Evolutionary conservation across 2,888 invertebrate genomes (phyloP).

Genomic region (Ommatoiulus sabulosus): DNA sequence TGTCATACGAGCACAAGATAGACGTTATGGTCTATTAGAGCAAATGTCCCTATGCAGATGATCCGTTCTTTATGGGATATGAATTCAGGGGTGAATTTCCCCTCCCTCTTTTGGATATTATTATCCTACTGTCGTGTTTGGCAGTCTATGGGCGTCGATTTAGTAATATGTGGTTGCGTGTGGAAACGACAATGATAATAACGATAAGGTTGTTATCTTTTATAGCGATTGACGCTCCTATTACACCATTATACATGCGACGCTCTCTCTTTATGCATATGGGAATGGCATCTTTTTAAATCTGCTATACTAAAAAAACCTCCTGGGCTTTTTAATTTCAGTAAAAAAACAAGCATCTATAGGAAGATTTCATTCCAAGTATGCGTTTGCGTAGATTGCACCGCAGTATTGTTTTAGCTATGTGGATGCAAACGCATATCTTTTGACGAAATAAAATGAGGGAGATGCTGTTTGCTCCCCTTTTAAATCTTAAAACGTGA

Average conservation of each 20-base stretch:
- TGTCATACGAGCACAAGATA: slow-evolving; percentile 40
- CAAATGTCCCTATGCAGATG: slow-evolving; percentile 31
- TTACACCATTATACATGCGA: slow-evolving; percentile 31
- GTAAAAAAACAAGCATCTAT: not conserved
- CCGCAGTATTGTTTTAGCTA: not conserved
- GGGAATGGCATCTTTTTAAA: slow-evolving; percentile 31
- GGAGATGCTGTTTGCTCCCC: not conserved
- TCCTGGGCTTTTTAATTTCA: slow-evolving; percentile 11
- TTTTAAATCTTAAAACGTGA: not conserved
- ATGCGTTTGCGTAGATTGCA: not conserved
- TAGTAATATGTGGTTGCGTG: slow-evolving; percentile 27
- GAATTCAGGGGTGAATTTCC: slow-evolving; percentile 35
- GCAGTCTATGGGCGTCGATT: slow-evolving; percentile 23
- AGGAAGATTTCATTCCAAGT: not conserved
- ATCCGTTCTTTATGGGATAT: slow-evolving; percentile 34
- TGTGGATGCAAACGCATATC: not conserved
- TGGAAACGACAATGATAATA: slow-evolving; percentile 50
- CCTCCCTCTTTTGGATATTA: not conserved
- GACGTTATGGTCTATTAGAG: slow-evolving; percentile 40
- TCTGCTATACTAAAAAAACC: not conserved
- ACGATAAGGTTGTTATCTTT: slow-evolving; percentile 52
- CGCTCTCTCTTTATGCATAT: not conserved
- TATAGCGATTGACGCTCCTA: slow-evolving; percentile 53
- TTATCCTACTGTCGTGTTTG: not conserved
- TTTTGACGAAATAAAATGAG: not conserved